Evolutionary conservation across 2,113 vertebrate genomes (phyloP), one percentile per base, ranked within the genome.

Genomic region (Vidua macroura): DNA sequence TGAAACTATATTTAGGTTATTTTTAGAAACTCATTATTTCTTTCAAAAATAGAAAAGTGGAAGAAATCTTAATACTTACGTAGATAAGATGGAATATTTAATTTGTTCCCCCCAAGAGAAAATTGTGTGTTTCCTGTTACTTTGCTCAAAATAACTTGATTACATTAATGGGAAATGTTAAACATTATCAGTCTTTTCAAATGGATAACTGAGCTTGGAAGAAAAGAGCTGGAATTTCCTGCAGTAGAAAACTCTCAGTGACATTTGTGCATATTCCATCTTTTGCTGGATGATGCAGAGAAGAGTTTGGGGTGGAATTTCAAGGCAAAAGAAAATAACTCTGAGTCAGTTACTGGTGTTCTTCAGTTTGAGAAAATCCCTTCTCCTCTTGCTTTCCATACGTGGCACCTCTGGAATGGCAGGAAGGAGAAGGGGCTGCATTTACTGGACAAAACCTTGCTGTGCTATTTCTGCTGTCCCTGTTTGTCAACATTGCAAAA

Each of bases 21-120:
- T 78, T 95, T 90, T 90, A 82, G 83, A 31, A 72, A 30, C 43
- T 59, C 56, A 41, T 91, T 69, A 62, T 48, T 87, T 39, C 39
- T 92, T 78, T 62, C 55, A 52, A 69, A 90, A 63, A 52, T 37
- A 62, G 58, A 41, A 58, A 68, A 92, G 51, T 69, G 37, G 43
- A 70, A 86, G 68, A 63, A 81, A 24, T 28, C 59, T 27, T 44
- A 67, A 89, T 68, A 39, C 82, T 70, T 58, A 31, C 1, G 3
- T 70, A 64, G 53, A 17, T 86, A 53, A 63, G 53, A 22, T 51
- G 64, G 73, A 86, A 53, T 80, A 55, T 80, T 95, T 19, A 30
- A 49, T 75, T 84, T 81, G 51, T 88, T 88, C 24, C 24, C 19
- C 17, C 30, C 27, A 30, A 24, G 84, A 83, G 78, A 66, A 83